Conservation (phyloP, 2,888 invertebrate species). For the Epinotia brunnichana region DNA sequence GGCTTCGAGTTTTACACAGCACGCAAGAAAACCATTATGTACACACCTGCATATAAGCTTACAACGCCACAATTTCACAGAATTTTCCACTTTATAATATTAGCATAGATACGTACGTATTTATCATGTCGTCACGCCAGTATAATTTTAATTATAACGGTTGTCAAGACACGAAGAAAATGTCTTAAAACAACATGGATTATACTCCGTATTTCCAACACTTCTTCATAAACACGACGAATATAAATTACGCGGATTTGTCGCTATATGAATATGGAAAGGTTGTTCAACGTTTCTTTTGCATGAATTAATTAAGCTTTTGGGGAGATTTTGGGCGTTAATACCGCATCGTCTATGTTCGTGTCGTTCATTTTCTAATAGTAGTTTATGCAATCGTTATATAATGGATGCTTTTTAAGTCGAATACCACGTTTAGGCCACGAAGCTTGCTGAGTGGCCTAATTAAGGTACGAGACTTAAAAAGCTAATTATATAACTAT, state of each 20-base stretch:
- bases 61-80: no score
- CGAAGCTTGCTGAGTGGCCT: no score
- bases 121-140: not conserved
- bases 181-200: conserved; percentile 20
- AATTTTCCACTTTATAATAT: no score
- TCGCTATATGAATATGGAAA: not conserved
- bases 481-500: no score
- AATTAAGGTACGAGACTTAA: no score
- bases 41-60: no score
- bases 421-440: no score
- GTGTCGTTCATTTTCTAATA: no score
- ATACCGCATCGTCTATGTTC: not conserved
- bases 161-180: not conserved
- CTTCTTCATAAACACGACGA: not conserved
- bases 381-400: no score
- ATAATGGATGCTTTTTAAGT: no score
- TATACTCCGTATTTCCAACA: conserved; percentile 14
- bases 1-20: no score
- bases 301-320: not conserved
- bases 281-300: conserved; percentile 4
- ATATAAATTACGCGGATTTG: conserved; percentile 15
- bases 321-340: not conserved
- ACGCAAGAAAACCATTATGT: no score
- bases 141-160: conserved; percentile 1
- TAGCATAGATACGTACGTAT: not conserved